Percentiles rank a stretch among this genome's conserved stretches.
phyloP scores from a whole-genome alignment of 2,113 vertebrate genomes.

The Naja naja region DNA sequence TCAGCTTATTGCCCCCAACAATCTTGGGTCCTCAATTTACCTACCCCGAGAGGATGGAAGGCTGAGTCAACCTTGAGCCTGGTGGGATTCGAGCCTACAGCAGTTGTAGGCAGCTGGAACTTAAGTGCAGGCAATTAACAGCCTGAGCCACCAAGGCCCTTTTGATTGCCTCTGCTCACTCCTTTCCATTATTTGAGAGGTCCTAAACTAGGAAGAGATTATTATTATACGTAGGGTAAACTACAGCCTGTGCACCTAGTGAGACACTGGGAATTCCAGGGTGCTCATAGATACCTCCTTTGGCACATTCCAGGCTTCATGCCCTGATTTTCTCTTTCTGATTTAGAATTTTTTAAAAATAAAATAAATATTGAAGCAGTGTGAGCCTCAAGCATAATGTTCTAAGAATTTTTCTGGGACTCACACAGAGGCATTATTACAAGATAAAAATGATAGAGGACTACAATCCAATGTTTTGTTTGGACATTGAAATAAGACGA shows the following conservation, averaged over 20 bases:
- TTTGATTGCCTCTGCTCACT: background rate
- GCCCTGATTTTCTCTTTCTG: background rate
- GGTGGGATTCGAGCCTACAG: too few relatives aligned
- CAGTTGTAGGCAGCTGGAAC: too few relatives aligned
- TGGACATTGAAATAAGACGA: background rate
- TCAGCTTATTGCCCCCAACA: too few relatives aligned
- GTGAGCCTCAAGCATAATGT: background rate
- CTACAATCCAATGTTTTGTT: background rate
- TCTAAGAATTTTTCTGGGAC: background rate
- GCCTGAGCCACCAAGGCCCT: too few relatives aligned
- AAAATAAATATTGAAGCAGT: background rate
- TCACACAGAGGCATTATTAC: background rate
- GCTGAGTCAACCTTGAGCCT: too few relatives aligned
- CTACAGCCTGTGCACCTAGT: background rate
- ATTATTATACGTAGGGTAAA: background rate
- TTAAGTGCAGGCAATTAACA: too few relatives aligned
- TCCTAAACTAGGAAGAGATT: background rate
- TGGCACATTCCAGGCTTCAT: background rate
- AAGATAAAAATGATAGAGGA: background rate
- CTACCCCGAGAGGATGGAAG: too few relatives aligned
- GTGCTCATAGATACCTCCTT: background rate
- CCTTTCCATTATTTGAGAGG: background rate
- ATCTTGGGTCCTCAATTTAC: too few relatives aligned
- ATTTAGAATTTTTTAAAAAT: background rate
- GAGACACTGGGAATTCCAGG: background rate